Evolutionary conservation across 2,888 invertebrate species (phyloP).

Genomic region (Thereva unica): DNA sequence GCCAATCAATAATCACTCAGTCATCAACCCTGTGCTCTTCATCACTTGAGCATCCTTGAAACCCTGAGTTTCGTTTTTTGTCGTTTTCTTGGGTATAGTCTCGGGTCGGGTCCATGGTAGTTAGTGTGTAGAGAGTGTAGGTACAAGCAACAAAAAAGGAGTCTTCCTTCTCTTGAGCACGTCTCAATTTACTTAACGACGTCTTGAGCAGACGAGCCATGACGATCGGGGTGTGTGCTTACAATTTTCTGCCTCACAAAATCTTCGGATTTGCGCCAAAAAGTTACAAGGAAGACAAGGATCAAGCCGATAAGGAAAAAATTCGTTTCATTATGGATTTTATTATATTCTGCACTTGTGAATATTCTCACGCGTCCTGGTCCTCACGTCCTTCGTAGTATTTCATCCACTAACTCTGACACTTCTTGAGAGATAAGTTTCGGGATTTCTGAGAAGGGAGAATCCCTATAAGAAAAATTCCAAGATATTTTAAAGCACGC

Average conservation of each 20-base stretch:
- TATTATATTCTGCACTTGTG: too few species aligned
- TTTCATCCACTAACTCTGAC: too few species aligned
- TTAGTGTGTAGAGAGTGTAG: background rate
- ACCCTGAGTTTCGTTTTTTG: background rate
- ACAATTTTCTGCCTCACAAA: constrained; percentile 7
- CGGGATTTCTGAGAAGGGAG: too few species aligned
- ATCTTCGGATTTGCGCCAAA: background rate
- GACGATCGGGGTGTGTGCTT: background rate
- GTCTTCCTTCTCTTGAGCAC: background rate
- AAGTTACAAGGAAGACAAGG: background rate
- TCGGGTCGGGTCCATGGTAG: background rate
- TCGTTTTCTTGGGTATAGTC: background rate
- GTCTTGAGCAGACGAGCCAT: background rate
- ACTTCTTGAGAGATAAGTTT: too few species aligned
- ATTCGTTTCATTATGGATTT: too few species aligned
- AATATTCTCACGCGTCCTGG: too few species aligned
- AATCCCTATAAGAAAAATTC: too few species aligned
- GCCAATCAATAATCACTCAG: constrained; percentile 1
- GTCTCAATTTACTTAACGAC: constrained; percentile 13
- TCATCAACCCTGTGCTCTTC: constrained; percentile 7
- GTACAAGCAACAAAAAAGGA: background rate
- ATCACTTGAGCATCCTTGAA: background rate
- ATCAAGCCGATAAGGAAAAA: too few species aligned
- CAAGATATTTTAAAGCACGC: background rate
- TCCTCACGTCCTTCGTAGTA: too few species aligned